A percentile compares a stretch with the other conserved stretches of the same genome.
phyloP scores from a whole-genome alignment of 2,797 vertebrate genomes.

The Amazonetta brasiliensis region DNA sequence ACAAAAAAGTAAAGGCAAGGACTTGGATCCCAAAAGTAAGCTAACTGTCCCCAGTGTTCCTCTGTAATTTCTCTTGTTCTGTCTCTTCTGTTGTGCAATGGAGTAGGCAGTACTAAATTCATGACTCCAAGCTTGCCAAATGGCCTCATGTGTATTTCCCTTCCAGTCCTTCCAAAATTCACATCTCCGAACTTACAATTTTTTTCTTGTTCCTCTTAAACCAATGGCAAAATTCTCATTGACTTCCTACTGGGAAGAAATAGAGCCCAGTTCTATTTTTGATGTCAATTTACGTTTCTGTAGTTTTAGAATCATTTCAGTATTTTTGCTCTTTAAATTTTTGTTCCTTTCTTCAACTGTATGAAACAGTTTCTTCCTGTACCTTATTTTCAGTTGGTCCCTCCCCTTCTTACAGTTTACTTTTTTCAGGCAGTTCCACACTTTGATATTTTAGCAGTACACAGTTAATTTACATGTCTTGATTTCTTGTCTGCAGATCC shows the following conservation, averaged over 20 bases:
- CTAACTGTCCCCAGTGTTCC: neutral
- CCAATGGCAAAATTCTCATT: neutral
- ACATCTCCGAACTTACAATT: neutral
- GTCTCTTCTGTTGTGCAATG: neutral
- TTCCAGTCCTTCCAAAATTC: neutral
- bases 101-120: neutral
- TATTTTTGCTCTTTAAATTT: neutral
- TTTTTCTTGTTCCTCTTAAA: neutral
- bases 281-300: neutral
- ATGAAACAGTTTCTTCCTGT: neutral
- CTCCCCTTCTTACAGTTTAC: neutral
- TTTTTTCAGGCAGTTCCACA: neutral
- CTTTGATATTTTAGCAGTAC: neutral
- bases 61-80: neutral
- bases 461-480: slow-evolving; percentile 40
- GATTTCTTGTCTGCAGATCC: slow-evolving; percentile 84
- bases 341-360: neutral
- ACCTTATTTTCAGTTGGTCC: neutral
- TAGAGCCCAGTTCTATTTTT: neutral
- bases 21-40: neutral
- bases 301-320: neutral
- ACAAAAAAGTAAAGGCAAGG: neutral
- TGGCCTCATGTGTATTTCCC: neutral
- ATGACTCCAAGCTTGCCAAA: neutral
- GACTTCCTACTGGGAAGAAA: neutral